Evolutionary conservation across 2,113 vertebrate genomes (phyloP), one percentile per base, ranked within the genome.

Genomic region (Aix galericulata): DNA sequence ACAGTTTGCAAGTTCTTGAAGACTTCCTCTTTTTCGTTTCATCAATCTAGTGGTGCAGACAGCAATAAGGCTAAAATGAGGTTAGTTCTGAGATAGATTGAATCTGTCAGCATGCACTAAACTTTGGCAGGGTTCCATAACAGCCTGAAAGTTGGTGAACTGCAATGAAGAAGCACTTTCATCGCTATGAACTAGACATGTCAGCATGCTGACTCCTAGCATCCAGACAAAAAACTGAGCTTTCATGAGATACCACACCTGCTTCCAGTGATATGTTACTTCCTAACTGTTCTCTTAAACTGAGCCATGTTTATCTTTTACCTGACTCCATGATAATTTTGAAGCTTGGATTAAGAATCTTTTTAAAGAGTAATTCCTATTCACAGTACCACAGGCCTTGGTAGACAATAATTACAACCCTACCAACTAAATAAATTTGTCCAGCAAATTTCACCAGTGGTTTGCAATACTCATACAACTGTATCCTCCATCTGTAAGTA

Each of bases 91-190:
- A 96, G 95, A 95, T 75, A 77, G 83, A 95, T 94, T 94, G 78
- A 88, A 85, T 88, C 94, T 95, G 94, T 94, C 93, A 92, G 75
- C 56, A 78, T 63, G 64, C 59, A 84, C 78, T 91, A 82, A 86
- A 87, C 68, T 79, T 96, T 97, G 96, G 96, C 94, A 77, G 53
- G n/a, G 23, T 91, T 97, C 97, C 97, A 82, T 92, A 95, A 66
- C 8, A 88, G 48, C 40, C 80, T 86, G 40, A 8, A 81, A 89
- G 87, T 62, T 94, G 86, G 60, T 85, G 94, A 95, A 68, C 36
- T 9, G 60, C 86, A 81, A 85, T 88, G 92, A 95, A 96, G 92
- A 83, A 97, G 56, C 10, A 55, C 83, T 93, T 93, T 93, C 58
- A 25, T 50, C 3, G 5, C 89, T 78, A 50, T 87, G 93, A 89